Evolutionary conservation across 2,797 vertebrate genomes (phyloP).

Genomic region (Rousettus madagascariensis): DNA sequence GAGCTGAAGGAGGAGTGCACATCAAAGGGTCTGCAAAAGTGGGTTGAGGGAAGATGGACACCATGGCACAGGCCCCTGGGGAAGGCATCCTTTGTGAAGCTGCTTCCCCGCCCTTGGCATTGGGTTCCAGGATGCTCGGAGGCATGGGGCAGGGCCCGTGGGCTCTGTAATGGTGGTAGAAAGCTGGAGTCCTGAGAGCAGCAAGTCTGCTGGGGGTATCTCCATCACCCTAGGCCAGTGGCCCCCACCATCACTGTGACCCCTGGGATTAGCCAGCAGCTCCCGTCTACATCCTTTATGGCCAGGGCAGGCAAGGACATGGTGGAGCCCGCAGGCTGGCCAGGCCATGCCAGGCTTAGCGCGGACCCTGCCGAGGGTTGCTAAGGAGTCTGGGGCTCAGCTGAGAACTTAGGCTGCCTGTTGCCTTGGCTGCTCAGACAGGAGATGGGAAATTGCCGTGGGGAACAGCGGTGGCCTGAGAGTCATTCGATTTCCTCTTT

Average conservation of each 20-base stretch:
- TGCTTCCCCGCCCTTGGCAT: neutral
- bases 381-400: conserved; percentile 45
- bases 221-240: neutral
- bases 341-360: neutral
- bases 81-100: neutral
- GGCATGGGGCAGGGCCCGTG: neutral
- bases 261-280: neutral
- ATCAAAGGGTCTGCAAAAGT: neutral
- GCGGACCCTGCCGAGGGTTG: neutral
- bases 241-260: neutral
- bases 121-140: neutral
- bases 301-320: conserved; percentile 2
- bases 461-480: conserved; percentile 35
- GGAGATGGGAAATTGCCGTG: conserved; percentile 32
- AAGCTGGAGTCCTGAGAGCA: neutral
- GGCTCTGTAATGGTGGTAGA: neutral
- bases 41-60: neutral
- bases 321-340: neutral
- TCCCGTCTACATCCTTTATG: neutral
- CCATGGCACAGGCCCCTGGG: neutral
- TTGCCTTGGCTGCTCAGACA: neutral
- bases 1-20: neutral
- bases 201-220: neutral
- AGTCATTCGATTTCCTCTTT: conserved; percentile 67
- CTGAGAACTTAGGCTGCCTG: conserved; percentile 8